phyloP scores from a whole-genome alignment of 2,113 vertebrate genomes.

The Callionymus lyra region DNA sequence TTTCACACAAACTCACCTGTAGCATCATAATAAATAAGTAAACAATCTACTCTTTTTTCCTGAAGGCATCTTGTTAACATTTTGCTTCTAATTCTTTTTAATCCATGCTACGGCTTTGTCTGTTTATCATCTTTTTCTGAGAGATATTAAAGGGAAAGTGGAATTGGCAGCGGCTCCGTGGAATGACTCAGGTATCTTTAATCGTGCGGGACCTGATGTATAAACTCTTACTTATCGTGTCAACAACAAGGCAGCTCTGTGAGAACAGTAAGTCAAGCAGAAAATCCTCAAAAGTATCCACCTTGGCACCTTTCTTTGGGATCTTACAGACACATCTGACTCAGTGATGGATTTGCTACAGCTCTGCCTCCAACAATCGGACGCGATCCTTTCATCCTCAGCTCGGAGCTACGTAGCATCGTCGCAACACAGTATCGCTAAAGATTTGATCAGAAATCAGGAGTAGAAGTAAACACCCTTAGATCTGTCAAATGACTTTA shows the following conservation, averaged over 20 bases:
- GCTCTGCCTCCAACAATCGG: constrained; percentile 32
- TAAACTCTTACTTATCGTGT: constrained; percentile 5
- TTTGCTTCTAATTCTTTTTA: too few relatives aligned
- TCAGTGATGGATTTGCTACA: constrained; percentile 35
- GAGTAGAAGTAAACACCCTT: constrained; percentile 14
- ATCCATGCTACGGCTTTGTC: too few relatives aligned
- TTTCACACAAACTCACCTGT: too few relatives aligned
- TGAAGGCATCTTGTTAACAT: too few relatives aligned
- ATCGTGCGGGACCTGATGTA: too few relatives aligned
- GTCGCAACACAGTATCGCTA: constrained; percentile 36
- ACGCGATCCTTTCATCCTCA: constrained; percentile 40
- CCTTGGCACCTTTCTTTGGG: constrained; percentile 20
- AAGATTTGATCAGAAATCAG: constrained; percentile 22
- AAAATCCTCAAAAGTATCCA: constrained; percentile 29
- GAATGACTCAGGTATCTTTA: too few relatives aligned
- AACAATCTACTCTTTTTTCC: too few relatives aligned
- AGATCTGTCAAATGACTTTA: too few relatives aligned
- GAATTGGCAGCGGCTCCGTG: too few relatives aligned
- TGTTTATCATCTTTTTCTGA: too few relatives aligned
- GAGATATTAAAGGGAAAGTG: too few relatives aligned
- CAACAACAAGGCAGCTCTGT: neutral
- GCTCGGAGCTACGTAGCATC: constrained; percentile 32
- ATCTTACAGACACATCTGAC: constrained; percentile 31
- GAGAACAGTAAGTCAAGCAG: constrained; percentile 24
- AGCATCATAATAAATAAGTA: too few relatives aligned